Base-by-base conservation (phyloP, 2,797 vertebrate species). In the Gorsachius magnificus region DNA sequence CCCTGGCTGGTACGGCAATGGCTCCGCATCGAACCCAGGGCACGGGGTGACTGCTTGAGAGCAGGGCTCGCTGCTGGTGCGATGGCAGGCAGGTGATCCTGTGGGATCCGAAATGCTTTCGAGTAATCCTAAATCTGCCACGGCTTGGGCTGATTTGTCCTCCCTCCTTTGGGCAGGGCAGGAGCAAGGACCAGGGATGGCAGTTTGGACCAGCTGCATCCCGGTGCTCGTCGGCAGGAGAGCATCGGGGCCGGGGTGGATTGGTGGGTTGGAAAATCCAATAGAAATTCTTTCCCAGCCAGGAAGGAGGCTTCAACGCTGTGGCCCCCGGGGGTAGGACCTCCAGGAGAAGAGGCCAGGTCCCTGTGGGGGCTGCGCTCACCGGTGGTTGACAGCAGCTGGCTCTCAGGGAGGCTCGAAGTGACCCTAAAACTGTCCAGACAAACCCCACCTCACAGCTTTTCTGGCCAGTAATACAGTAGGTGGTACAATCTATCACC, bases 381-480 rank as follows among this genome's bases (percentile, higher is more conserved):
- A 0, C 12, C 0, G 4, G 41, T 45, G 75, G 93, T 56, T 90
- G 51, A 77, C 51, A 83, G 95, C 91, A 94, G 87, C 89, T 86
- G 94, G 12, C 29, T 65, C 89, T 72, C 93, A 22, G 20, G 79
- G 69, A 94, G 87, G 79, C 87, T 76, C 22, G 3, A 71, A 91
- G 61, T 2, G 56, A 86, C 87, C 84, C 93, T 48, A 58, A 46
- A 88, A 90, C 29, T 91, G 85, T 82, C 91, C 91, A 86, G 94
- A 95, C 79, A 96, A 96, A 78, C 31, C 61, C 25, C 0, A 7
- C 15, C 78, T 31, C 78, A 5, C 64, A 46, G 68, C 61, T 68
- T 6, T 58, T 57, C 83, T 43, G 50, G 69, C 21, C 17, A 10
- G 29, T 18, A 41, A 41, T 13, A 43, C 41, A 43, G 41, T 7